Evolutionary conservation across 2,113 vertebrate genomes (phyloP), one percentile per base, ranked within the genome.

Genomic region (Ellobius talpinus): DNA sequence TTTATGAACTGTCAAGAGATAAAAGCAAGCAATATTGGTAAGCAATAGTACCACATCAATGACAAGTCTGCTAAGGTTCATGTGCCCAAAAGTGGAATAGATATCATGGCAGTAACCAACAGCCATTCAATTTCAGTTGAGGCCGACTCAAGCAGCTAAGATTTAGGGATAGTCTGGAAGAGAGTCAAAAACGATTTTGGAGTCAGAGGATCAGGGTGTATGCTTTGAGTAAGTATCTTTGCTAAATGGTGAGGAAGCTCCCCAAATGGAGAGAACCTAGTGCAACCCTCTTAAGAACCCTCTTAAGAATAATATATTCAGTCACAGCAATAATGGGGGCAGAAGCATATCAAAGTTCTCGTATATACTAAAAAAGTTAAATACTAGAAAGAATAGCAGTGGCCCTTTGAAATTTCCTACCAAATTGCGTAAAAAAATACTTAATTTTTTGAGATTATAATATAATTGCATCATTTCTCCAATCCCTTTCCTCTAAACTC

Each of bases 361-460:
- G 11, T 7, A 3, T 21, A 74, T 4, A 39, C 16, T 29, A 33
- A 84, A 68, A 65, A 0, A 33, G 26, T n/a, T 87, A 12, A 78
- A 77, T 0, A 26, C 10, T 4, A 85, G 5, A 11, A 89, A 5
- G 16, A 47, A 89, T 21, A 10, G 39, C 1, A 11, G 0, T 5
- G 29, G 21, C 8, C 45, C 5, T 36, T 31, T 8, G 19, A 39
- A 0, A 81, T 58, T 91, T 13, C 31, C 19, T 33, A 55, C 9
- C 11, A 8, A 9, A 29, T 39, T 74, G 4, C 26, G 24, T 39
- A 47, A 58, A 86, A 76, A 86, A 58, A 36, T 70, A 11, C 74
- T 58, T 82, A 58, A 24, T 39, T 55, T 55, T 19, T 55, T 82
- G 50, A 58, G 19, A 36, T 81, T 39, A 58, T 39, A 58, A 23